Conservation (phyloP, 2,888 invertebrate species). For the Sabellastarte sp. region DNA sequence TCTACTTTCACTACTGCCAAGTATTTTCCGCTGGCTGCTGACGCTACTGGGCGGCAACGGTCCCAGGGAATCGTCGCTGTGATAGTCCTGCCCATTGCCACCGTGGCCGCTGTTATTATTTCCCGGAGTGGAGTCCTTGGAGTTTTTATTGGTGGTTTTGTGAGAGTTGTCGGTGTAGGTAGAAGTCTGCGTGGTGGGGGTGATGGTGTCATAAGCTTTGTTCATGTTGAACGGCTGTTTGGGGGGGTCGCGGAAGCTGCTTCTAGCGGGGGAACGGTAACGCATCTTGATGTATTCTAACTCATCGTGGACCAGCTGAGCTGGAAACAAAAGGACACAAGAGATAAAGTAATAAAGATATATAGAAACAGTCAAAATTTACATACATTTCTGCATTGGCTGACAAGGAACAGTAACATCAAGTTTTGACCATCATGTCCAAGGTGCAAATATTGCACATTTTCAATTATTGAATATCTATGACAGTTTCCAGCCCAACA, state of each 20-base stretch:
- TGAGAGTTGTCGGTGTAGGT: neutral
- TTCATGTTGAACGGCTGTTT: constrained; percentile 13
- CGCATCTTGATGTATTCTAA: constrained; percentile 58
- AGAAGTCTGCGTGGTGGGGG: constrained; percentile 6
- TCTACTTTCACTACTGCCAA: no score
- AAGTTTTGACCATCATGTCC: no score
- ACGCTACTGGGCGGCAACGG: neutral
- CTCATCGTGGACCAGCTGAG: constrained; percentile 54
- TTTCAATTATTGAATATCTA: no score
- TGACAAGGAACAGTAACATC: neutral
- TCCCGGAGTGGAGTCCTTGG: neutral
- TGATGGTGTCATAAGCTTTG: constrained; percentile 7
- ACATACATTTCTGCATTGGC: neutral
- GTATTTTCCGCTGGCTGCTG: neutral
- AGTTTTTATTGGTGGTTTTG: neutral
- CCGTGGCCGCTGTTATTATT: neutral
- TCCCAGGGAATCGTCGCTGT: neutral
- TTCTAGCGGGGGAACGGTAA: constrained; percentile 34
- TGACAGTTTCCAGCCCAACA: no score
- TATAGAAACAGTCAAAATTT: neutral
- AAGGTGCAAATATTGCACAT: no score
- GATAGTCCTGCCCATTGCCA: neutral
- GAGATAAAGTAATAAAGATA: no score
- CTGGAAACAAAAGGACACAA: constrained; percentile 32
- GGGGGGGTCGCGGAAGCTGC: constrained; percentile 26